phyloP scores from a whole-genome alignment of 1,140 invertebrate species.

The Formica selysi region DNA sequence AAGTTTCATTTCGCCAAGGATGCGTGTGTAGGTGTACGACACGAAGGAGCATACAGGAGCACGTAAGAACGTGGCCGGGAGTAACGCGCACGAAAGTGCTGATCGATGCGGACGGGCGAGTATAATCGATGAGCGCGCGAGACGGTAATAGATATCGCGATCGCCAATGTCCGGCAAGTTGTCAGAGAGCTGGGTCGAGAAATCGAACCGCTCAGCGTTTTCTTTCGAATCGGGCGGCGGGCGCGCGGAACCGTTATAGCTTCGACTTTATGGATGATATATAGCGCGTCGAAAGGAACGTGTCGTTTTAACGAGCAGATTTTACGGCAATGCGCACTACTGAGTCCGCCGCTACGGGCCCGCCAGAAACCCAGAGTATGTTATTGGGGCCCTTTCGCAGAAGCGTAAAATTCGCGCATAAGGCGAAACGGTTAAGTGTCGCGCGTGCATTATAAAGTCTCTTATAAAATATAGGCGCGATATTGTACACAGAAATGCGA shows the following conservation, averaged over 20 bases:
- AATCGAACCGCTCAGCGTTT: slow-evolving; percentile 56
- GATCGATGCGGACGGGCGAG: slow-evolving; percentile 25
- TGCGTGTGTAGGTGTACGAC: neutral
- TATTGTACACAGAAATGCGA: neutral
- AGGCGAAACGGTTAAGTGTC: slow-evolving; percentile 34
- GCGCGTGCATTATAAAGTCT: slow-evolving; percentile 36
- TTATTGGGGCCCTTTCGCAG: slow-evolving; percentile 3
- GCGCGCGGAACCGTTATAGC: slow-evolving; percentile 8
- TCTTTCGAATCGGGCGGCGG: neutral
- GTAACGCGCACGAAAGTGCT: slow-evolving; percentile 46
- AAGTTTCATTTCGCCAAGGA: slow-evolving; percentile 29
- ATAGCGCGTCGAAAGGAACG: slow-evolving; percentile 61
- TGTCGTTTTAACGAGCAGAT: slow-evolving; percentile 62
- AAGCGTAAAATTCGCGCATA: slow-evolving; percentile 47
- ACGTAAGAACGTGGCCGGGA: neutral
- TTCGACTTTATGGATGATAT: slow-evolving; percentile 64
- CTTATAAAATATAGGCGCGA: slow-evolving; percentile 37
- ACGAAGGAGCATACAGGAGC: neutral
- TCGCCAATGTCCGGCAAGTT: slow-evolving; percentile 52
- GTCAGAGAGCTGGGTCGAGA: slow-evolving; percentile 55
- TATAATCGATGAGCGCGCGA: slow-evolving; percentile 37
- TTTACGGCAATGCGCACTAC: slow-evolving; percentile 60
- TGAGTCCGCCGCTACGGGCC: neutral
- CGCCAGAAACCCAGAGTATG: neutral
- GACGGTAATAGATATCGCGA: slow-evolving; percentile 63